Base-by-base conservation (phyloP, 92 coral and sea anemone species). In the Anthopleura xanthogrammica region DNA sequence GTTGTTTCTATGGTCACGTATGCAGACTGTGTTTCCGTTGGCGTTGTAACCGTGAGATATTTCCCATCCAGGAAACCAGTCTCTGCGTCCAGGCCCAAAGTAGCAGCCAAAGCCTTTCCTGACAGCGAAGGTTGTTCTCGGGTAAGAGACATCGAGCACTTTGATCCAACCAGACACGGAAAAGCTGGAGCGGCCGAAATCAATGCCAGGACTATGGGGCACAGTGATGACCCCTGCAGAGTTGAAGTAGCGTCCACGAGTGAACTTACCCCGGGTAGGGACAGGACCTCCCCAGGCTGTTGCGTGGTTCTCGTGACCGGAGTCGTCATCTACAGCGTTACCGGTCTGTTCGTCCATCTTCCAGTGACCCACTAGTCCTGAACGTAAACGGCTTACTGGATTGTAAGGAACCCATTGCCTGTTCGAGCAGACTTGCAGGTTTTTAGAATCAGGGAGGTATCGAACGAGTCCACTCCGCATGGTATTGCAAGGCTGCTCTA, bases 321-420 rank as follows among this genome's bases (percentile, higher is more conserved):
- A 92, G 68, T 92, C 95, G 78, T 92, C 95, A 7, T 87, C 93
- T 62, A 92, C 93, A 60, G 85, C 70, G 89, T 68, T 78, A 36
- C 95, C 93, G 57, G 93, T 83, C 62, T 89, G 89, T 89, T 92
- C 95, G 86, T 90, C 91, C 95, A 92, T 92, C 52, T 85, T 89
- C 93, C 95, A 92, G 70, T 92, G 93, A 48, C 93, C 95, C 57
- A 92, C 75, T 80, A 90, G 80, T 13, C 95, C 86, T 71, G 7
- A 43, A 43, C 50, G 50, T 43, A 7, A 43, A 43, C 50, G 50
- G 50, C 50, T 43, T 43, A 43, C 2, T 43, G 50, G 50, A 7
- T 43, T 7, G 64, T 64, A 87, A 16, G 81, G 77, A 55, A 83
- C 48, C 95, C 95, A 89, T 77, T 73, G 87, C 9, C 77, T n/a